A percentile compares a stretch with the other conserved stretches of the same genome.
These are phyloP conservation scores for Pipa parva DNA, from an alignment of 2,113 vertebrate genomes.

Conservation along the genomic window DNA sequence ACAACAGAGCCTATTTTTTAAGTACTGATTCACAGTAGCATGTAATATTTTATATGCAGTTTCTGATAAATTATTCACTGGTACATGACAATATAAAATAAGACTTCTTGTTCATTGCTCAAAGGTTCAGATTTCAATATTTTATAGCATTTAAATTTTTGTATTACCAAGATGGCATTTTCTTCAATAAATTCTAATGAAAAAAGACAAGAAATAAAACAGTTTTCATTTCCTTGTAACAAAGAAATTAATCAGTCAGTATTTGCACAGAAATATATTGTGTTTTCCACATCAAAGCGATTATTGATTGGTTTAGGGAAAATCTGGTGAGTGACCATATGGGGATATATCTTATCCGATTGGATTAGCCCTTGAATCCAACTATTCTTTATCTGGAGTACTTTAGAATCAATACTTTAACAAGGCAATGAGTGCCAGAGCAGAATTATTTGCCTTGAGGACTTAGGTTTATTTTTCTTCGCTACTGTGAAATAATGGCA, in stretches of 20 bases:
- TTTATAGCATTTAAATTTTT: too few species aligned
- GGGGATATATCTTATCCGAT: constrained; percentile 59
- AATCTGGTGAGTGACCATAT: constrained; percentile 55
- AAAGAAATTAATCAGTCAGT: constrained; percentile 20
- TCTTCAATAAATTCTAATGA: too few species aligned
- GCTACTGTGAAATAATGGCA: constrained; percentile 28
- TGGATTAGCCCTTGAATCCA: constrained; percentile 56
- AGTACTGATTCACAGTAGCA: too few species aligned
- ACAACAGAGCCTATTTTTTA: too few species aligned
- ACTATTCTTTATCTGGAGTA: constrained; percentile 47
- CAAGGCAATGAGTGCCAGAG: constrained; percentile 48
- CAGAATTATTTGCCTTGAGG: constrained; percentile 51
- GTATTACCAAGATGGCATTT: too few species aligned
- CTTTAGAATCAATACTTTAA: constrained; percentile 52
- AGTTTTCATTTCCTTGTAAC: neutral
- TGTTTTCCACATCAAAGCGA: constrained; percentile 54
- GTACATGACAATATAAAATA: too few species aligned
- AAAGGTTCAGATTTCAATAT: too few species aligned
- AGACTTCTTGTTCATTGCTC: too few species aligned
- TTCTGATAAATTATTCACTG: too few species aligned
- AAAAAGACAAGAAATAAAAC: neutral
- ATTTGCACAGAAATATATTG: constrained; percentile 35
- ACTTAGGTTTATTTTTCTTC: constrained; percentile 22
- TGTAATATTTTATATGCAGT: too few species aligned
- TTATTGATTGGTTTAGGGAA: constrained; percentile 67